Evolutionary conservation across 2,113 vertebrate species (phyloP).

Genomic region (Chaetodon trifascialis): DNA sequence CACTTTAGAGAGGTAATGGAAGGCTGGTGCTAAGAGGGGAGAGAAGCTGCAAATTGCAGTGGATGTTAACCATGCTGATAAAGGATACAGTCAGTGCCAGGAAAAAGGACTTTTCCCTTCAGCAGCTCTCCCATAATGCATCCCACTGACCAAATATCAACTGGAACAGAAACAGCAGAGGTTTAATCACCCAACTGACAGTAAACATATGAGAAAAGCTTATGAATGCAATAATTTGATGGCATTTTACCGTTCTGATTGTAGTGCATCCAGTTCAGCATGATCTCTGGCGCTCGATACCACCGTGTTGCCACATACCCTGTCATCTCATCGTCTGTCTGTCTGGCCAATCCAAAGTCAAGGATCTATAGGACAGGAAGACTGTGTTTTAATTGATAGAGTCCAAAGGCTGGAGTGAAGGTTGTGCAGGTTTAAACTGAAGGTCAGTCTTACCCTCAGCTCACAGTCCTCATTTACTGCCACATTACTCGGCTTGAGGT

Average conservation of each 20-base stretch:
- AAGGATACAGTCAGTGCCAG: slow-evolving; percentile 99
- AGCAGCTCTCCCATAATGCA: slow-evolving; percentile 99
- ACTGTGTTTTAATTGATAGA: neutral
- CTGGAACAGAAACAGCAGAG: slow-evolving; percentile 80
- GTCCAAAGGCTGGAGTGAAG: neutral
- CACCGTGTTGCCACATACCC: slow-evolving; percentile 98
- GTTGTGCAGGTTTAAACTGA: neutral
- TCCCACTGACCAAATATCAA: slow-evolving; percentile 99
- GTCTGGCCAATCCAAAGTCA: slow-evolving; percentile 96
- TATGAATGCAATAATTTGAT: neutral
- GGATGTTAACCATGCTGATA: slow-evolving; percentile 10
- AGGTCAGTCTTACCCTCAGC: slow-evolving; percentile 87
- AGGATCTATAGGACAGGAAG: slow-evolving; percentile 87
- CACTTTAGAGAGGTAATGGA: slow-evolving; percentile 26
- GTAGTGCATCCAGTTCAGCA: slow-evolving; percentile 99
- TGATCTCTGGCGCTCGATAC: slow-evolving; percentile 98
- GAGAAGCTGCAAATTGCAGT: slow-evolving; percentile 16
- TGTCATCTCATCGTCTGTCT: slow-evolving; percentile 98
- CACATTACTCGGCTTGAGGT: slow-evolving; percentile 97
- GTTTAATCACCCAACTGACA: neutral
- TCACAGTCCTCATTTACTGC: slow-evolving; percentile 98
- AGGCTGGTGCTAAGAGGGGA: slow-evolving; percentile 12
- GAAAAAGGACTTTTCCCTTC: slow-evolving; percentile 97
- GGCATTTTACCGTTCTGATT: slow-evolving; percentile 91
- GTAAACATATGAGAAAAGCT: neutral